Percentiles rank a stretch among this genome's conserved stretches.
phyloP scores from a whole-genome alignment of 2,113 vertebrate species.

The Jacana jacana region DNA sequence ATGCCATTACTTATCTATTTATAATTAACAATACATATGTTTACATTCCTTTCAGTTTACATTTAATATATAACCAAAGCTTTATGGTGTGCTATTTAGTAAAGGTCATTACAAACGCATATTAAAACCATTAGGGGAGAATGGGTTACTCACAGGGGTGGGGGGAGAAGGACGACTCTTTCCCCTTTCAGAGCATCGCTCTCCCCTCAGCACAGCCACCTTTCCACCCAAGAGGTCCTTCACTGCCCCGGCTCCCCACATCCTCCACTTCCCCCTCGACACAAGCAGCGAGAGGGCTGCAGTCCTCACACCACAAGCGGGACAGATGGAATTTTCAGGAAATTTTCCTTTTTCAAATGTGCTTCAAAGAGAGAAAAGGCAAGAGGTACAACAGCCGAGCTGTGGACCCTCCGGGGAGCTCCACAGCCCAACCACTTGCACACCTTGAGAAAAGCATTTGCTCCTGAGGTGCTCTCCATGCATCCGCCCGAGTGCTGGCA shows the following conservation, averaged over 20 bases:
- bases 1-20: conserved; percentile 89
- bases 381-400: neutral
- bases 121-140: conserved; percentile 76
- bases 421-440: neutral
- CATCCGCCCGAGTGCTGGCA: neutral
- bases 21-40: conserved; percentile 98
- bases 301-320: neutral
- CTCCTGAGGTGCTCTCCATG: neutral
- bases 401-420: neutral
- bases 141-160: conserved; percentile 70
- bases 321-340: neutral
- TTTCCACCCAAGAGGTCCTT: conserved; percentile 23
- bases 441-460: neutral
- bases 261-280: conserved; percentile 53
- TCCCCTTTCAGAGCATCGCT: conserved; percentile 60
- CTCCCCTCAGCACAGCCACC: conserved; percentile 67
- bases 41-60: conserved; percentile 99
- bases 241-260: conserved; percentile 39
- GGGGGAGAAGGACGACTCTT: conserved; percentile 44
- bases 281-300: neutral
- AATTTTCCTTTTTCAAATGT: neutral
- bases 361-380: conserved; percentile 16
- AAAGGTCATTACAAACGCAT: conserved; percentile 90
- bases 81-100: conserved; percentile 89
- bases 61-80: conserved; percentile 95